These are phyloP conservation scores for Venustoraphidia nigricollis DNA, from an alignment of 2,888 invertebrate species.

Conservation along the genomic window DNA sequence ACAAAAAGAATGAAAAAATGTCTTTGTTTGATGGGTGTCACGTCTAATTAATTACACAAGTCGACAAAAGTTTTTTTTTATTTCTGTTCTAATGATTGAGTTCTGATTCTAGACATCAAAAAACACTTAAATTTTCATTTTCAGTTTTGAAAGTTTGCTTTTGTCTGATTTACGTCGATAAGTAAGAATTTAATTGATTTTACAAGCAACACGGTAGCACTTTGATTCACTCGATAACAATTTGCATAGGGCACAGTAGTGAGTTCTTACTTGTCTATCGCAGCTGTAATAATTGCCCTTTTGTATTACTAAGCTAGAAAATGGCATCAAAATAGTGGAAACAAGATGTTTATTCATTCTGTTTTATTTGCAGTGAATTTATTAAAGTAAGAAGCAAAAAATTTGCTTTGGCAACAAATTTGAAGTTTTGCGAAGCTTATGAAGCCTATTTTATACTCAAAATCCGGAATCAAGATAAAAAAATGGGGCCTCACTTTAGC, in stretches of 20 bases:
- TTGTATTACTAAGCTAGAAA: conserved; percentile 8
- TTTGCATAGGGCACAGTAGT: conserved; percentile 8
- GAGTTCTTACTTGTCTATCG: conserved; percentile 8
- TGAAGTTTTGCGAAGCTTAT: no score
- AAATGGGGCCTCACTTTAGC: no score
- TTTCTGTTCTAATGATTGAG: no score
- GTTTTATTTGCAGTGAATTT: no score
- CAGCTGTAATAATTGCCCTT: conserved; percentile 7
- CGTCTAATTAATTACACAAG: no score
- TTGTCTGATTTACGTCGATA: conserved; percentile 8
- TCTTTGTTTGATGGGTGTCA: no score
- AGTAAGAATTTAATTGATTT: conserved; percentile 8
- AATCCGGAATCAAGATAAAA: conserved; percentile 1
- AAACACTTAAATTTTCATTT: conserved; percentile 7
- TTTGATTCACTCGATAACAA: conserved; percentile 7
- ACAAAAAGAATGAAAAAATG: no score
- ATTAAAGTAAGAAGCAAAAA: no score
- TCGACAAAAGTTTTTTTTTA: no score
- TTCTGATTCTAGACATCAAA: no score
- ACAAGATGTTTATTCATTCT: conserved; percentile 7
- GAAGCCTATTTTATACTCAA: no score
- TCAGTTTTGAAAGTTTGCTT: conserved; percentile 10
- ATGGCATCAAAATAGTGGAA: conserved; percentile 8
- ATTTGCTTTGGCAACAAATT: no score
- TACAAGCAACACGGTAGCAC: conserved; percentile 6